A percentile compares a stretch with the other conserved stretches of the same genome.
Evolutionary conservation across 2,797 vertebrate species (phyloP).

Genomic region (Ambastaia sidthimunki): DNA sequence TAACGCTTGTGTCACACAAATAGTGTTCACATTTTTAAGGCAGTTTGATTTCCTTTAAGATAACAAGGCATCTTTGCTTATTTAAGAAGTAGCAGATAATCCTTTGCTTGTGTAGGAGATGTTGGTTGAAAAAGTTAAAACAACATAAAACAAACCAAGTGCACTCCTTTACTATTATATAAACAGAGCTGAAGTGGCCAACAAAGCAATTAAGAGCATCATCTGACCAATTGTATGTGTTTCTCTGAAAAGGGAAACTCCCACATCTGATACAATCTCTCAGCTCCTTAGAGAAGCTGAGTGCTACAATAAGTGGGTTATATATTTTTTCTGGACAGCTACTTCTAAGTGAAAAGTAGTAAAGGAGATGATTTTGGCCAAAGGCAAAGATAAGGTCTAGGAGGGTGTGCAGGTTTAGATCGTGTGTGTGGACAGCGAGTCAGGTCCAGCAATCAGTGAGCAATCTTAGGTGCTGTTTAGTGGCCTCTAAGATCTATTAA

Average conservation of each 20-base stretch:
- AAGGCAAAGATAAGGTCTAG: constrained; percentile 74
- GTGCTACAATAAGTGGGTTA: constrained; percentile 71
- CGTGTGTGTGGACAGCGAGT: constrained; percentile 62
- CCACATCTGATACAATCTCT: constrained; percentile 68
- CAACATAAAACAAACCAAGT: constrained; percentile 46
- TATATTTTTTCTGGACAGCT: constrained; percentile 71
- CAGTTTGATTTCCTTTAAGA: background rate
- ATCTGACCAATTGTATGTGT: constrained; percentile 65
- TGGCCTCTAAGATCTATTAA: constrained; percentile 73
- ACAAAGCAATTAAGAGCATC: constrained; percentile 69
- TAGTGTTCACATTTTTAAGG: constrained; percentile 37
- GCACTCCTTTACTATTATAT: constrained; percentile 56
- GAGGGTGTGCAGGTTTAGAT: constrained; percentile 60
- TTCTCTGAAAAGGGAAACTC: constrained; percentile 63
- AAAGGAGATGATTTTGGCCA: constrained; percentile 68
- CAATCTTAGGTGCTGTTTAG: constrained; percentile 74
- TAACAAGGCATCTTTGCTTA: constrained; percentile 36
- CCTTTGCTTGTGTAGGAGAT: constrained; percentile 9
- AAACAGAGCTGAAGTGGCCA: constrained; percentile 57
- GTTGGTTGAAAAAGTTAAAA: constrained; percentile 36
- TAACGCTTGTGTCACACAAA: constrained; percentile 30
- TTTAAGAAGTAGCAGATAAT: constrained; percentile 40
- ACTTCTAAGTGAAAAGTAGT: constrained; percentile 51
- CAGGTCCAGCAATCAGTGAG: constrained; percentile 69
- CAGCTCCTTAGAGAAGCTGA: constrained; percentile 65